These are phyloP conservation scores for Pseudorhiza aurosa DNA, from an alignment of 30 jellyfish, hydroid and myxozoan genomes.

Conservation along the genomic window DNA sequence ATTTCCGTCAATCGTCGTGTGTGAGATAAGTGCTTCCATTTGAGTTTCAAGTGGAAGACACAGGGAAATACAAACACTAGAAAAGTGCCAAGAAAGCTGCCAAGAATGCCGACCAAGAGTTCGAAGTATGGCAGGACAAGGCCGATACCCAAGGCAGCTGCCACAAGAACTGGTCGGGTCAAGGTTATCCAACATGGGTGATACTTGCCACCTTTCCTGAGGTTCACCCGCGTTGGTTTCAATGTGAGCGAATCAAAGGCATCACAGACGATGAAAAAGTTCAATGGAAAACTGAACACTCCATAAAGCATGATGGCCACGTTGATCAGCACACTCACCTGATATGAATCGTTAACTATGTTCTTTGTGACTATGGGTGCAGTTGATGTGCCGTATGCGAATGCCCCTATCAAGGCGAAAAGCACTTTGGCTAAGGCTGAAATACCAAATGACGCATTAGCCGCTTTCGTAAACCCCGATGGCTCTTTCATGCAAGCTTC, in stretches of 20 bases:
- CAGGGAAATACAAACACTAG: conserved; percentile 59
- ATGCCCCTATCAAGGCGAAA: conserved; percentile 65
- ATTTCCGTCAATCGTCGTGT: neutral
- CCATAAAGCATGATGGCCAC: conserved; percentile 29
- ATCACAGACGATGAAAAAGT: conserved; percentile 51
- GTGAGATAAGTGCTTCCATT: conserved; percentile 39
- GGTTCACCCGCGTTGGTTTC: conserved; percentile 9
- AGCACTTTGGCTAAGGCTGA: conserved; percentile 45
- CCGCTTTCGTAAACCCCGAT: conserved; percentile 6
- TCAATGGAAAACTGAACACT: conserved; percentile 51
- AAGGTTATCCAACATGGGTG: conserved; percentile 53
- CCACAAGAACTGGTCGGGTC: conserved; percentile 65
- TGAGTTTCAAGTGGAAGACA: conserved; percentile 55
- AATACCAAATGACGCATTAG: conserved; percentile 27
- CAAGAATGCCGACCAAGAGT: conserved; percentile 53
- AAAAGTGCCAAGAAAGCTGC: conserved; percentile 62
- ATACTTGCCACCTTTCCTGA: conserved; percentile 50
- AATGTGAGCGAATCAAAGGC: conserved; percentile 45
- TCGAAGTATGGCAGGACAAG: conserved; percentile 68
- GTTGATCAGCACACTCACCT: conserved; percentile 20
- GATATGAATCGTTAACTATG: conserved; percentile 5
- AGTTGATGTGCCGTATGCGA: conserved; percentile 63
- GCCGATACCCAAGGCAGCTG: conserved; percentile 33
- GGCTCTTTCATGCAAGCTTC: conserved; percentile 77
- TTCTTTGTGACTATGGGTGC: conserved; percentile 45